These are phyloP conservation scores for Etheostoma perlongum DNA, from an alignment of 2,797 vertebrate genomes.

Conservation along the genomic window DNA sequence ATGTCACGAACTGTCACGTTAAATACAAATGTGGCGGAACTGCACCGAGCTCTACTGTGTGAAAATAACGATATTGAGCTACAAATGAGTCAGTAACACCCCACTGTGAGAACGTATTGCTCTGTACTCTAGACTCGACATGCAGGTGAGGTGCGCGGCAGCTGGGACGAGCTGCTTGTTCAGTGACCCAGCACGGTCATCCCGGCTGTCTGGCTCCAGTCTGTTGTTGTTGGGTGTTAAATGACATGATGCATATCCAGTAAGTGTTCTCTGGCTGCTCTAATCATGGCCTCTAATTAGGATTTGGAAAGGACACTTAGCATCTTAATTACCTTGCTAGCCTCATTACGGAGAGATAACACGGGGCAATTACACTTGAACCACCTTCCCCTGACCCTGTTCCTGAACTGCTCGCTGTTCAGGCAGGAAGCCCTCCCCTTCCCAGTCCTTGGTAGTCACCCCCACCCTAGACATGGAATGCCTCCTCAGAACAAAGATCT, in stretches of 20 bases:
- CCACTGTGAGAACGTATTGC: not conserved
- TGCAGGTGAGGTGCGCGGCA: slow-evolving; percentile 24
- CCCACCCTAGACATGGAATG: slow-evolving; percentile 64
- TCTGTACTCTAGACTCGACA: not conserved
- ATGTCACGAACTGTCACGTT: slow-evolving; percentile 45
- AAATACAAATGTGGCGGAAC: slow-evolving; percentile 42
- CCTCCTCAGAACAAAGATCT: slow-evolving; percentile 69
- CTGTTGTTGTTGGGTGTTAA: slow-evolving; percentile 45
- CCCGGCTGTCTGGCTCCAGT: slow-evolving; percentile 31
- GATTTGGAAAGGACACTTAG: slow-evolving; percentile 41
- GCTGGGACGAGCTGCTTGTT: slow-evolving; percentile 7
- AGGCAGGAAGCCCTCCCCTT: slow-evolving; percentile 41
- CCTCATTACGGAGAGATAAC: slow-evolving; percentile 40
- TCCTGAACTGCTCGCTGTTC: slow-evolving; percentile 29
- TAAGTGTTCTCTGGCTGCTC: slow-evolving; percentile 18
- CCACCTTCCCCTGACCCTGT: slow-evolving; percentile 46
- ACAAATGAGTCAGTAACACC: slow-evolving; percentile 3
- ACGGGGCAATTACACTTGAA: slow-evolving; percentile 31
- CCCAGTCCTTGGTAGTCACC: slow-evolving; percentile 21
- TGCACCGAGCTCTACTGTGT: not conserved
- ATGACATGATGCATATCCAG: slow-evolving; percentile 33
- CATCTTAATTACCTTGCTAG: slow-evolving; percentile 44
- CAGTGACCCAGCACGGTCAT: slow-evolving; percentile 34
- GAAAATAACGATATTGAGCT: slow-evolving; percentile 1
- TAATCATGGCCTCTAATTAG: slow-evolving; percentile 54